Evolutionary conservation across 2,797 vertebrate genomes (phyloP), one percentile per base, ranked within the genome.

Genomic region (Pygocentrus nattereri): DNA sequence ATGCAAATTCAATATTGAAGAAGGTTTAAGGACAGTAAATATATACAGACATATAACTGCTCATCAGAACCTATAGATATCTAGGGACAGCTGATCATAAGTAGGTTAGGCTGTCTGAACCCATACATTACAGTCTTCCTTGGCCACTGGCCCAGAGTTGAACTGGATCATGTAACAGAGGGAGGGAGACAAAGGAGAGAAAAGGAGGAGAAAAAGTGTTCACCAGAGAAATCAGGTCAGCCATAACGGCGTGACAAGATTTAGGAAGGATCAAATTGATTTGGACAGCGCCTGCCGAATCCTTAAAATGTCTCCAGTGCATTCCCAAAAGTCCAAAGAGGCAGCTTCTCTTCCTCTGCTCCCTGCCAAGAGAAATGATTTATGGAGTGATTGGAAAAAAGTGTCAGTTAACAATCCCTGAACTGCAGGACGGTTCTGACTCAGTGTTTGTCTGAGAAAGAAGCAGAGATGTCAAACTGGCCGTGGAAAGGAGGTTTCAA

Each of bases 91-190:
- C 67, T 64, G 56, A 71, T 77, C 31, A 41, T 44, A 52, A 62
- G 34, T 71, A 54, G 16, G 56, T 31, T 65, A 64, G 25, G 19
- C 47, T 54, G 13, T 77, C 68, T 76, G 27, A 16, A 64, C 54
- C 23, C 58, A 44, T 44, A 62, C 30, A 69, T 75, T 74, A 59
- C 70, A 69, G 15, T 93, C 92, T 0, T 50, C 18, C 0, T 79
- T 92, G 85, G 93, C 94, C 0, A 80, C 88, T 0, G 94, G 89
- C 70, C 95, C 94, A 1, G 94, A 93, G 67, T 95, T 94, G 87
- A 94, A 88, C 81, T 94, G 93, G 68, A 95, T 82, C 74, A 19
- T 56, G 64, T 73, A 65, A 73, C 67, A 18, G 38, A 67, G 41
- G 27, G 10, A 27, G 34, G 47, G 2, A 15, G 68, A 65, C 25